Evolutionary conservation across 92 coral and sea anemone species (phyloP), one percentile per base, ranked within the genome.

Genomic region (Bergia puertoricense): DNA sequence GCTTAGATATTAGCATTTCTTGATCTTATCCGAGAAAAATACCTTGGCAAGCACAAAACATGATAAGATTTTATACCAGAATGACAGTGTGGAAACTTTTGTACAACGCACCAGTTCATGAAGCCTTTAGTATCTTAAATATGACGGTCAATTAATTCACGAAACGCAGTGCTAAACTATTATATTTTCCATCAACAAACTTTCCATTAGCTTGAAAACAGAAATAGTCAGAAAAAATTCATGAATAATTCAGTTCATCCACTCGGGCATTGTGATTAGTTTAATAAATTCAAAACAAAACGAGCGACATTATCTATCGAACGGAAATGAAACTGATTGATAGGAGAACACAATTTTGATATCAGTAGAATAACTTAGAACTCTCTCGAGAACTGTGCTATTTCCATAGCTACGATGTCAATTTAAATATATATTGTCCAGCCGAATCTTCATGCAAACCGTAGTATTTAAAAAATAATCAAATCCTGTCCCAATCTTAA

Each of bases 121-220:
- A 82, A 82, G 86, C 23, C 41, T 66, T 67, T 71, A n/a, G 62
- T 43, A 75, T 46, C 45, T 8, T n/a, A 84, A 84, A 84, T 50
- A 37, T 37, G 62, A 48, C 78, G 46, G 87, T 84, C 79, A 46
- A 71, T 84, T 84, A 84, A 84, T 84, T 18, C 45, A 44, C 23
- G 79, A 84, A 84, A 84, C 8, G 56, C 77, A 46, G n/a, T 30
- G 16, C 78, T 68, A 84, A 42, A 72, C 68, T 45, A 84, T 71
- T 84, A n/a, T 18, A 84, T 38, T 71, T 67, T 84, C n/a, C 40
- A 18, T 71, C 75, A 84, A 84, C 87, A 84, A n/a, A 66, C 43
- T 84, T 84, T 45, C 79, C 68, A 84, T 84, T 84, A 71, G 79
- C 77, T 84, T 39, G 43, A 54, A 84, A 71, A 44, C 30, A 67